phyloP scores from a whole-genome alignment of 2,113 vertebrate species.

The Nycticryphes semicollaris region DNA sequence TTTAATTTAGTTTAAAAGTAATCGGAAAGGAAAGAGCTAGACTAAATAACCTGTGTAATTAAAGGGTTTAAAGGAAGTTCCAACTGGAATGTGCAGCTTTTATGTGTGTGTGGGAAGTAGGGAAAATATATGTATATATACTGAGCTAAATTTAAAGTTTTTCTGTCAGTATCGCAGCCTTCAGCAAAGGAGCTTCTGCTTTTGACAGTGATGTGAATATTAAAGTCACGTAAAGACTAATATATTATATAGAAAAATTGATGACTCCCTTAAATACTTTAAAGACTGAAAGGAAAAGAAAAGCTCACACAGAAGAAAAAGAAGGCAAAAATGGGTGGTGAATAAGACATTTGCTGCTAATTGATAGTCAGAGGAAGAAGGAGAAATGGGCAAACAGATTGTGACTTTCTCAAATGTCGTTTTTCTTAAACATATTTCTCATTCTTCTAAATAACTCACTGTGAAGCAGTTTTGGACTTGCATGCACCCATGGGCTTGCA shows the following conservation, averaged over 20 bases:
- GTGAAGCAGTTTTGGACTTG: background rate
- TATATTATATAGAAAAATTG: conserved; percentile 19
- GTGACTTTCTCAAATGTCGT: conserved; percentile 64
- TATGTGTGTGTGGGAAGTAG: conserved; percentile 28
- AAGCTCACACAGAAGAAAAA: background rate
- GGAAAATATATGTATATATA: conserved; percentile 36
- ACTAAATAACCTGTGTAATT: conserved; percentile 69
- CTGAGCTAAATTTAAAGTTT: conserved; percentile 57
- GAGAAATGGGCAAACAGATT: conserved; percentile 59
- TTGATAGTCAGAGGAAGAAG: conserved; percentile 28
- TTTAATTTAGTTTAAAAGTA: conserved; percentile 61
- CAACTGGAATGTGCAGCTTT: conserved; percentile 28
- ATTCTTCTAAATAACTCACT: conserved; percentile 34
- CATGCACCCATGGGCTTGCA: conserved; percentile 22
- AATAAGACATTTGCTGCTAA: conserved; percentile 18
- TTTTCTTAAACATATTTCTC: conserved; percentile 21
- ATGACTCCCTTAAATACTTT: background rate
- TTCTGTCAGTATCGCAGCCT: conserved; percentile 31
- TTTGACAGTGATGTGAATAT: conserved; percentile 49
- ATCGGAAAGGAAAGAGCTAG: conserved; percentile 34
- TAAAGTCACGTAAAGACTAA: conserved; percentile 40
- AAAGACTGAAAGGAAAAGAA: background rate
- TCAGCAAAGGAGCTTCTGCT: conserved; percentile 50
- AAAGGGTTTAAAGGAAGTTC: conserved; percentile 60
- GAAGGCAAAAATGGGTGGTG: background rate